phyloP scores from a whole-genome alignment of 2,797 vertebrate species.

The Channa striata region DNA sequence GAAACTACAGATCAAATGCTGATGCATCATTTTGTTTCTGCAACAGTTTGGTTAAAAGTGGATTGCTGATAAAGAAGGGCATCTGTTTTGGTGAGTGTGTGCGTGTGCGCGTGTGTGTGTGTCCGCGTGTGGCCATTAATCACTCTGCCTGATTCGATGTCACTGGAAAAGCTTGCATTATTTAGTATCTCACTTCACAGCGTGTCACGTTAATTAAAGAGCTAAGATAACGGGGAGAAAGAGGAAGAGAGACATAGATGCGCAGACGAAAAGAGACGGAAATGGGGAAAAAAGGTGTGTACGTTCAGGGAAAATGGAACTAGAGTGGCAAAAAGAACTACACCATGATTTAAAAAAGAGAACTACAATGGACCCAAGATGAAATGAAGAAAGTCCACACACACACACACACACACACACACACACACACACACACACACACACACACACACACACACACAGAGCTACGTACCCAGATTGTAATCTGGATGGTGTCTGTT shows the following conservation, averaged over 20 bases:
- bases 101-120: constrained; percentile 24
- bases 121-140: constrained; percentile 69
- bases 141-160: constrained; percentile 71
- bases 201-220: constrained; percentile 79
- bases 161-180: constrained; percentile 81
- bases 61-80: constrained; percentile 24
- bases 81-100: constrained; percentile 27
- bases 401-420: too few relatives aligned
- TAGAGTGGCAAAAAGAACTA: constrained; percentile 11
- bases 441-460: constrained; percentile 14
- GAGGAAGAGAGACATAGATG: constrained; percentile 6
- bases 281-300: constrained; percentile 18
- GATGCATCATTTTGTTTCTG: constrained; percentile 1
- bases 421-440: too few relatives aligned
- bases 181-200: constrained; percentile 81
- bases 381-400: too few relatives aligned
- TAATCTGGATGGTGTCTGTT: constrained; percentile 62
- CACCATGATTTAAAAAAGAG: constrained; percentile 16
- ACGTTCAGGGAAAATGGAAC: constrained; percentile 23
- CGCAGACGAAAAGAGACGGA: constrained; percentile 16
- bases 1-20: constrained; percentile 3
- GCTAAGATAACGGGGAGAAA: constrained; percentile 65
- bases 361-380: constrained; percentile 23
- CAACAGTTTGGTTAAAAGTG: constrained; percentile 26
- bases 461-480: constrained; percentile 58